A percentile compares a stretch with the other conserved stretches of the same genome.
Evolutionary conservation across 2,888 invertebrate genomes (phyloP).

Genomic region (Mythimna vitellina): DNA sequence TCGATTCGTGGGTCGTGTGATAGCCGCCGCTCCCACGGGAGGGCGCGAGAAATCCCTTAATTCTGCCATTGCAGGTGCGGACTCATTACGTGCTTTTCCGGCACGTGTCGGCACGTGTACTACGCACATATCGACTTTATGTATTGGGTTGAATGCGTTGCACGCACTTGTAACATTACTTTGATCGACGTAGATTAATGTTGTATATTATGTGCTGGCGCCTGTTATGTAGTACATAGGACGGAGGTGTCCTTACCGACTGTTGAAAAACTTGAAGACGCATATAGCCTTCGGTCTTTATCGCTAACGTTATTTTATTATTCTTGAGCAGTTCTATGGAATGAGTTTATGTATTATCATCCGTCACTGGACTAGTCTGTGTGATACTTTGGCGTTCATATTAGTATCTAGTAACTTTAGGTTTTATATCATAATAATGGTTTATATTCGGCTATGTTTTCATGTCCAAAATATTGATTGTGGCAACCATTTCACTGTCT

Average conservation of each 20-base stretch:
- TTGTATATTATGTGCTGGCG: conserved; percentile 49
- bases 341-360: neutral
- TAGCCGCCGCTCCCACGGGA: conserved; percentile 87
- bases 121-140: conserved; percentile 71
- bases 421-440: neutral
- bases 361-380: no score
- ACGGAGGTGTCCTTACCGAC: neutral
- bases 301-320: conserved; percentile 6
- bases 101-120: conserved; percentile 87
- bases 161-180: conserved; percentile 78
- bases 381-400: neutral
- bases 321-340: conserved; percentile 8
- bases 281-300: conserved; percentile 2
- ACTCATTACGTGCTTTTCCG: conserved; percentile 88
- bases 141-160: conserved; percentile 76
- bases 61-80: conserved; percentile 89
- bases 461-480: conserved; percentile 2
- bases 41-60: conserved; percentile 90
- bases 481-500: conserved; percentile 12
- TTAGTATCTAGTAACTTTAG: neutral
- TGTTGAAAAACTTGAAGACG: conserved; percentile 1
- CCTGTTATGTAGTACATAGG: conserved; percentile 16
- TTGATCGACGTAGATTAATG: conserved; percentile 73
- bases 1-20: conserved; percentile 73
- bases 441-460: neutral